Evolutionary conservation across 30 jellyfish, hydroid and myxozoan genomes (phyloP).

Genomic region (Sanderia malayensis): DNA sequence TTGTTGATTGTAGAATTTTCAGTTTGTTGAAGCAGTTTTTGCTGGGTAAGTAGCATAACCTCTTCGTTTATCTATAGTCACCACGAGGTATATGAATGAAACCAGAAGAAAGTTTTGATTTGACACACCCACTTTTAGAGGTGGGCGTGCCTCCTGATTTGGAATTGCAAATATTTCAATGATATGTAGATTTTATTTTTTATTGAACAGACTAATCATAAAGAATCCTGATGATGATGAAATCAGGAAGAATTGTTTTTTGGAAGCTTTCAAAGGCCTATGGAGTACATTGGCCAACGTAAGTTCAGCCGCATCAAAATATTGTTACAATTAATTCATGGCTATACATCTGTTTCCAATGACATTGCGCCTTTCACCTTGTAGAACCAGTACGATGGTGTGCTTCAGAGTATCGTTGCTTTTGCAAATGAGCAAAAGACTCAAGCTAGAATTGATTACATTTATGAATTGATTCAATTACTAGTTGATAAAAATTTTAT

Average conservation of each 20-base stretch:
- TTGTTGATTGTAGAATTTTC: conserved; percentile 49
- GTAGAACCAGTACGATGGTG: conserved; percentile 55
- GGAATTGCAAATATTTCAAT: not conserved
- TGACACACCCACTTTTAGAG: not conserved
- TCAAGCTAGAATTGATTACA: conserved; percentile 62
- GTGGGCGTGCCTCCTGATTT: not conserved
- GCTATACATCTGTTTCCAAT: no score
- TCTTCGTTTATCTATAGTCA: not conserved
- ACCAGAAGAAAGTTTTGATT: not conserved
- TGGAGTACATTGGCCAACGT: conserved; percentile 66
- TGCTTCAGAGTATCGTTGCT: conserved; percentile 62
- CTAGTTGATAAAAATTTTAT: conserved; percentile 69
- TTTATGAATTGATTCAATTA: conserved; percentile 62
- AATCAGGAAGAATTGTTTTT: conserved; percentile 44
- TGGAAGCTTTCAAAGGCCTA: conserved; percentile 47
- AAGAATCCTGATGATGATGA: conserved; percentile 54
- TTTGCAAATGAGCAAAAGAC: conserved; percentile 87
- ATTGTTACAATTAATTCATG: no score
- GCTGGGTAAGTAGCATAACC: conserved; percentile 61
- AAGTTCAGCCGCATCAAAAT: no score
- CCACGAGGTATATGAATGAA: not conserved
- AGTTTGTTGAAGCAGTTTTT: conserved; percentile 77
- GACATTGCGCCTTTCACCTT: no score
- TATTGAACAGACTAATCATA: conserved; percentile 41
- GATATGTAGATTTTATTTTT: not conserved